phyloP scores from a whole-genome alignment of 1,140 invertebrate genomes.

The Chymomyza costata region DNA sequence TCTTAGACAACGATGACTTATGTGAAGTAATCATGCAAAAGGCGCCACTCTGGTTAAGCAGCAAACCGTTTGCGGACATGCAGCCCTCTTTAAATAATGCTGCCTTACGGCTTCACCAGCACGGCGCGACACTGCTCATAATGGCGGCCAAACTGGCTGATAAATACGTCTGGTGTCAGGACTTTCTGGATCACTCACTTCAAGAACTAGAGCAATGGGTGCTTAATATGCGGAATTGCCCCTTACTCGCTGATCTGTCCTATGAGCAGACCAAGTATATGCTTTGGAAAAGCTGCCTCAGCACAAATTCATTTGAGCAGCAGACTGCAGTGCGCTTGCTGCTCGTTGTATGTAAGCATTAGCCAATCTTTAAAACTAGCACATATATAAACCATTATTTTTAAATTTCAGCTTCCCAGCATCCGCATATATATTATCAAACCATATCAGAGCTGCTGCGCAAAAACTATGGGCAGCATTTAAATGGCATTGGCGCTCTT shows the following conservation, averaged over 20 bases:
- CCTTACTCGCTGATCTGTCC: slow-evolving; percentile 56
- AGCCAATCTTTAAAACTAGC: neutral
- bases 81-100: slow-evolving; percentile 69
- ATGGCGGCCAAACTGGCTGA: slow-evolving; percentile 60
- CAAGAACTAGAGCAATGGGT: slow-evolving; percentile 74
- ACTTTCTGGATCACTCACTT: slow-evolving; percentile 77
- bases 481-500: slow-evolving; percentile 75
- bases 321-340: slow-evolving; percentile 77
- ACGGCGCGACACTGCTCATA: slow-evolving; percentile 57
- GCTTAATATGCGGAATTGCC: slow-evolving; percentile 58
- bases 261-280: slow-evolving; percentile 63
- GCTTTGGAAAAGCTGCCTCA: slow-evolving; percentile 67
- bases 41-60: slow-evolving; percentile 59
- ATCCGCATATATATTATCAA: slow-evolving; percentile 69
- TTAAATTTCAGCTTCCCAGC: slow-evolving; percentile 63
- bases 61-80: slow-evolving; percentile 67
- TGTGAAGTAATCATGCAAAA: slow-evolving; percentile 54
- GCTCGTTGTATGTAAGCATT: slow-evolving; percentile 65
- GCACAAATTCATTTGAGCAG: slow-evolving; percentile 60
- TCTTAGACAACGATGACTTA: slow-evolving; percentile 55
- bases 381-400: neutral
- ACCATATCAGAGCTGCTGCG: slow-evolving; percentile 65
- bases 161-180: slow-evolving; percentile 67
- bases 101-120: slow-evolving; percentile 48
- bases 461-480: slow-evolving; percentile 52